phyloP scores from a whole-genome alignment of 1,140 invertebrate species.

The Brachionus sp. region DNA sequence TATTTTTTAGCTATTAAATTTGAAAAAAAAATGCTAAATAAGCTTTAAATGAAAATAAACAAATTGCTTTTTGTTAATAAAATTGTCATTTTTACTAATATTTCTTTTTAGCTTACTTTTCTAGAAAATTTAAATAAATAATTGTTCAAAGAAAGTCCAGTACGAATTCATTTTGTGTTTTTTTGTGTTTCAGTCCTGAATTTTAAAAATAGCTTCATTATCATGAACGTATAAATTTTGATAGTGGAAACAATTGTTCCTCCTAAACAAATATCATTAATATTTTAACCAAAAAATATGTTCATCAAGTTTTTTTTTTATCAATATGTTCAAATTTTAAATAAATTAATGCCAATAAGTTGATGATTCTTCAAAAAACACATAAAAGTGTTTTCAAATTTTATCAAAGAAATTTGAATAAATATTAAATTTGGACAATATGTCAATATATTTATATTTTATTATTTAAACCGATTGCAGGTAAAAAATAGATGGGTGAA shows the following conservation, averaged over 20 bases:
- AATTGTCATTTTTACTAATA: background rate
- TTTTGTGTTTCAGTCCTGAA: background rate
- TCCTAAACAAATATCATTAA: background rate
- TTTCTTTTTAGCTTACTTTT: background rate
- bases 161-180: background rate
- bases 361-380: background rate
- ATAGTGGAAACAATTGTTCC: conserved; percentile 35
- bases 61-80: background rate
- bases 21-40: background rate
- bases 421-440: background rate
- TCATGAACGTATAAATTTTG: conserved; percentile 12
- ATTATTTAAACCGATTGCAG: background rate
- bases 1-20: background rate
- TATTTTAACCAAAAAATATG: conserved; percentile 12
- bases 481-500: background rate
- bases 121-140: background rate
- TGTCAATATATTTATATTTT: background rate
- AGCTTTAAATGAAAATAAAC: background rate
- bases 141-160: background rate
- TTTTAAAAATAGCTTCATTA: background rate
- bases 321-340: conserved; percentile 30
- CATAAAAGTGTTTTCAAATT: background rate
- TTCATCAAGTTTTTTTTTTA: conserved; percentile 34
- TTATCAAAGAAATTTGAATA: conserved; percentile 3
- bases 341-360: background rate